Evolutionary conservation across 2,797 vertebrate genomes (phyloP).

Genomic region (Darevskia nairensis): DNA sequence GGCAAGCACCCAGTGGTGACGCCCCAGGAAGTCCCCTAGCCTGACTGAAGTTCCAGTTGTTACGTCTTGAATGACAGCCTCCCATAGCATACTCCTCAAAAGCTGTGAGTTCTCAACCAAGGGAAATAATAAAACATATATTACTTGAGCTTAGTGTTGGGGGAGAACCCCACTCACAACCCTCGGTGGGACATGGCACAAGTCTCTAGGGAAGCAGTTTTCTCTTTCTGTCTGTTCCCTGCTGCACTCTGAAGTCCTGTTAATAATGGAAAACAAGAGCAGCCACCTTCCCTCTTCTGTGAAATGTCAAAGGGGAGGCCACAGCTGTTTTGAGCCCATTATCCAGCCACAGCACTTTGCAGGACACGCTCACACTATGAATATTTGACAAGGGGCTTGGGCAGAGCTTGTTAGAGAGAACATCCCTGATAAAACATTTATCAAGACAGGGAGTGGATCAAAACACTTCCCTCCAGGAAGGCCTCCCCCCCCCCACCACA

Average conservation of each 20-base stretch:
- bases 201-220: not conserved
- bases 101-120: not conserved
- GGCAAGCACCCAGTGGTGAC: not conserved
- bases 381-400: slow-evolving; percentile 15
- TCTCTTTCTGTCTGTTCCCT: not conserved
- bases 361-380: not conserved
- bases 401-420: slow-evolving; percentile 7
- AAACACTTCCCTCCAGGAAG: not conserved
- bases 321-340: not conserved
- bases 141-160: not conserved
- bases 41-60: not conserved
- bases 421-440: slow-evolving; percentile 8
- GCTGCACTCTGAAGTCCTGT: not conserved
- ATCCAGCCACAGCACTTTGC: not conserved
- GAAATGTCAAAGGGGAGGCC: not conserved
- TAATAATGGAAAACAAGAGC: not conserved
- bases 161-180: not conserved
- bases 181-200: not conserved
- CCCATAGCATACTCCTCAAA: not conserved
- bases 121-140: not conserved
- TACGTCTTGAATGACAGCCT: not conserved
- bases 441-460: not conserved
- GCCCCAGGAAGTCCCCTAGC: not conserved
- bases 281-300: not conserved
- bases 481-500: no score